Conservation (phyloP, 2,888 invertebrate genomes). For the Tridacna crocea region DNA sequence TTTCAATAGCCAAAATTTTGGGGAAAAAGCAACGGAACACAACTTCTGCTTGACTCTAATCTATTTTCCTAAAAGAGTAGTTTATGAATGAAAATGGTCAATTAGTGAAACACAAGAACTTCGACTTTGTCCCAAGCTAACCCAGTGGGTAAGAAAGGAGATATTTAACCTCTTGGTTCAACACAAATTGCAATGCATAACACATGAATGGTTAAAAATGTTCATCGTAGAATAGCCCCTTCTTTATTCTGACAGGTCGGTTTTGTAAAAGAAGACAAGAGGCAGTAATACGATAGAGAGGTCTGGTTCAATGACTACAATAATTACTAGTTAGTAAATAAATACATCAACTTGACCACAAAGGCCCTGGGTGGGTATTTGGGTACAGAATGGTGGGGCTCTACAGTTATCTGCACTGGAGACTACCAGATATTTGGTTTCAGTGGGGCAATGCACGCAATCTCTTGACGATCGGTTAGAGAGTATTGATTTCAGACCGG, state of each 20-base stretch:
- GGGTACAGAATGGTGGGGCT: conserved; percentile 52
- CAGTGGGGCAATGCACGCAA: conserved; percentile 56
- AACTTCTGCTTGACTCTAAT: background rate
- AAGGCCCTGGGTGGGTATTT: conserved; percentile 50
- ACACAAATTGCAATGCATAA: conserved; percentile 61
- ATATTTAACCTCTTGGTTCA: conserved; percentile 21
- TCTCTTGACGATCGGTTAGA: conserved; percentile 6
- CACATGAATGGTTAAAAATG: conserved; percentile 52
- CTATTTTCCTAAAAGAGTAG: conserved; percentile 5
- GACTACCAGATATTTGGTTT: conserved; percentile 45
- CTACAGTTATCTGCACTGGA: conserved; percentile 54
- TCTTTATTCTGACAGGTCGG: conserved; percentile 51
- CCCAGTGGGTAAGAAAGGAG: conserved; percentile 15
- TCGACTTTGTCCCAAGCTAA: background rate
- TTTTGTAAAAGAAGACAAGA: conserved; percentile 67
- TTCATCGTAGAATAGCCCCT: conserved; percentile 32
- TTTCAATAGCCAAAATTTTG: background rate
- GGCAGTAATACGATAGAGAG: conserved; percentile 53
- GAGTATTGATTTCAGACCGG: background rate
- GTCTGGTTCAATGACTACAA: conserved; percentile 54
- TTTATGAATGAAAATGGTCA: conserved; percentile 48
- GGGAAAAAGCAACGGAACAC: background rate
- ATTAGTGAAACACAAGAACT: conserved; percentile 68
- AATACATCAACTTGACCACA: conserved; percentile 65
- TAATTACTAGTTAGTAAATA: conserved; percentile 60